Evolutionary conservation across 2,888 invertebrate species (phyloP).

Genomic region (Patella depressa): DNA sequence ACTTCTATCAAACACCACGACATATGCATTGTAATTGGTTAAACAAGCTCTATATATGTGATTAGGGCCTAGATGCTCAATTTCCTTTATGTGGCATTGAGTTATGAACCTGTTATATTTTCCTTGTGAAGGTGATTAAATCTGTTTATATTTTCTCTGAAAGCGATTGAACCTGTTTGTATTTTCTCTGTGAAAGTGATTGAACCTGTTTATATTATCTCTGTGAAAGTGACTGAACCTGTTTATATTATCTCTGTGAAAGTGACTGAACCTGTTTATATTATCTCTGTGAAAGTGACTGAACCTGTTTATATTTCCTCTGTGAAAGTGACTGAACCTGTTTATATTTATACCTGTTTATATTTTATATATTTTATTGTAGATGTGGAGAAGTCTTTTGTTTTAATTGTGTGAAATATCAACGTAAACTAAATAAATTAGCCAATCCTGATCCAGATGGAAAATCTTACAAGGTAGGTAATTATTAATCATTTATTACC

Average conservation of each 20-base stretch:
- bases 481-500: no score
- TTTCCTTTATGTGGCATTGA: no score
- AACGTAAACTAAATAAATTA: conserved; percentile 52
- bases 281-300: neutral
- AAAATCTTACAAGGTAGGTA: conserved; percentile 55
- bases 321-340: neutral
- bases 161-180: neutral
- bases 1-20: no score
- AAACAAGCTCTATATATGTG: no score
- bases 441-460: conserved; percentile 61
- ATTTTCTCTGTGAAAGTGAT: neutral
- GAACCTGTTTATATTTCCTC: neutral
- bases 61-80: no score
- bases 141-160: neutral
- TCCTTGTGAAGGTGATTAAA: neutral
- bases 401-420: conserved; percentile 48
- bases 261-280: neutral
- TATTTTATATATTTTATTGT: conserved; percentile 13
- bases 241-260: neutral
- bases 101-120: neutral
- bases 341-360: conserved; percentile 7
- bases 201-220: neutral
- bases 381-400: conserved; percentile 64
- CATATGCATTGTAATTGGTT: no score
- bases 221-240: no score